Base-by-base conservation (phyloP, 2,888 invertebrate species). In the Glaucopsyche alexis region DNA sequence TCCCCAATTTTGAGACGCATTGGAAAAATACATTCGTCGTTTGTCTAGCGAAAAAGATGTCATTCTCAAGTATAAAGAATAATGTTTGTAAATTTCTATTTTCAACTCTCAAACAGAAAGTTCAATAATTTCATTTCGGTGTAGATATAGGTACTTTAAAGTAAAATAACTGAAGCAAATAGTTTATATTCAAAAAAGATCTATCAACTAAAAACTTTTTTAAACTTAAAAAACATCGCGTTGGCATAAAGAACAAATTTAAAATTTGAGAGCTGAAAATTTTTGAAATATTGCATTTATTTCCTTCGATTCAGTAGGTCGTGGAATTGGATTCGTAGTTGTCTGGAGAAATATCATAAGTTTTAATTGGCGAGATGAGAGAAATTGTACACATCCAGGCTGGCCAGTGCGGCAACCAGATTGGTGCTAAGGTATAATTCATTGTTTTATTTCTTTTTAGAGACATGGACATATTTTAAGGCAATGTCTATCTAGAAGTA, bases 381-480 rank as follows among this genome's bases (percentile, higher is more conserved):
- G 96, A 96, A 94, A 96, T 96, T 83, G 95, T 96, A 75, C 96
- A 96, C 82, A 94, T 96, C 81, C 96, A 96, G 87, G 96, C 95
- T 77, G 96, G 96, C 76, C 96, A 96, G 86, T 96, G 96, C 86
- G 96, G 96, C 75, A 93, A 93, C 79, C 92, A 92, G 82, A 92
- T 93, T 76, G 92, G 92, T 72, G 92, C 92, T 75, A 93, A 93
- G 90, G 92, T 92, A 81, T 49, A 73, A 52, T 50, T 38, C 29
- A 9, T 29, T 29, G 1, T 29, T 47, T 47, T 13, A 13, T 47
- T 13, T 47, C 47, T 47, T 47, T 47, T 47, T 1, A 47, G 3
- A 47, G 8, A 29, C 1, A 29, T 29, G 13, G 8, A 29, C 1
- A 29, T 29, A 29, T 29, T 29, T 29, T 29, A 2, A 29, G 29